These are phyloP conservation scores for Sarcophaga carnaria DNA, from an alignment of 2,888 invertebrate species.

Conservation along the genomic window DNA sequence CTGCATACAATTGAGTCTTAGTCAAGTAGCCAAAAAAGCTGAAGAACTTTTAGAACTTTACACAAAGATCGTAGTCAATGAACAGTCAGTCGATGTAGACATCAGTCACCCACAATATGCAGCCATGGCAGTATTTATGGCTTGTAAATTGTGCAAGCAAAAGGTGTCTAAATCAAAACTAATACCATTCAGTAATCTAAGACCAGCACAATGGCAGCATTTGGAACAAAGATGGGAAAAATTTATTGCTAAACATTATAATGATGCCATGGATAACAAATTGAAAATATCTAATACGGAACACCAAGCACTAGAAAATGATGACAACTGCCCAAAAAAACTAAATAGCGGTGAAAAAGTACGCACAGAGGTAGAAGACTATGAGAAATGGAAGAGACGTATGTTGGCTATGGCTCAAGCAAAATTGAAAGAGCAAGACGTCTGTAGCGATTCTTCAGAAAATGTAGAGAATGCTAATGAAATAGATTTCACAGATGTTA, in stretches of 20 bases:
- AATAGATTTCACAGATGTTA: slow-evolving; percentile 48
- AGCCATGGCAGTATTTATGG: slow-evolving; percentile 85
- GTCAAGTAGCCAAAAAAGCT: slow-evolving; percentile 82
- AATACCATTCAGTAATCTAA: slow-evolving; percentile 84
- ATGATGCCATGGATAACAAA: slow-evolving; percentile 70
- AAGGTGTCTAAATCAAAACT: slow-evolving; percentile 84
- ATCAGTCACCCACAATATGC: slow-evolving; percentile 85
- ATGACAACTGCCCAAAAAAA: slow-evolving; percentile 50
- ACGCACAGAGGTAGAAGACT: slow-evolving; percentile 82
- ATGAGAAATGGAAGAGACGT: slow-evolving; percentile 85
- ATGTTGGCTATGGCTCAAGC: slow-evolving; percentile 82
- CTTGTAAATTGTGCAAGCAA: slow-evolving; percentile 85
- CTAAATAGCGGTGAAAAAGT: slow-evolving; percentile 25
- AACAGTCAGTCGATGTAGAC: slow-evolving; percentile 83
- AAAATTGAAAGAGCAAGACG: slow-evolving; percentile 78
- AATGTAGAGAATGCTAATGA: not conserved
- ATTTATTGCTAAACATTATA: slow-evolving; percentile 75
- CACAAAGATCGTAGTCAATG: slow-evolving; percentile 75
- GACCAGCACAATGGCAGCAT: slow-evolving; percentile 85
- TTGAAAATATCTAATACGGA: slow-evolving; percentile 35
- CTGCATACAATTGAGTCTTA: slow-evolving; percentile 84
- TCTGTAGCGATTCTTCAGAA: not conserved
- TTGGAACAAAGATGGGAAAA: slow-evolving; percentile 85
- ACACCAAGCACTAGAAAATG: not conserved
- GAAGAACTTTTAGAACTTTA: slow-evolving; percentile 84